Evolutionary conservation across 2,797 vertebrate genomes (phyloP), one percentile per base, ranked within the genome.

Genomic region (Cryptoprocta ferox): DNA sequence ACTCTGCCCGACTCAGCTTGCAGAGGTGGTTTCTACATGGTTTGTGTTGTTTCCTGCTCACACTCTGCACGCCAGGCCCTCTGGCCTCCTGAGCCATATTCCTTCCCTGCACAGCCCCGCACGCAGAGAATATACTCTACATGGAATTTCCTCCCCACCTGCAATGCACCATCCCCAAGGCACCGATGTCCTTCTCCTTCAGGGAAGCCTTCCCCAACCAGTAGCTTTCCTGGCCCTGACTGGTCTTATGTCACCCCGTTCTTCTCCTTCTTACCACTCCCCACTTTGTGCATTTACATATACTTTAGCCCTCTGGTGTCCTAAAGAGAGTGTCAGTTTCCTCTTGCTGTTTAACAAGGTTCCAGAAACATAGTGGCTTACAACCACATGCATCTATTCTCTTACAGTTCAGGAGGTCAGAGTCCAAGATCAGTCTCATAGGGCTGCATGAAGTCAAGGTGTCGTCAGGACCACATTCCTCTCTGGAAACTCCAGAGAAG

Each of bases 21-120:
- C 1, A 1, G 4, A 4, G 30, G 18, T 0, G 0, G 10, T 12
- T 65, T 11, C 13, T 28, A 16, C 7, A 32, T 6, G 13, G 32
- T 73, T 12, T n/a, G 26, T 2, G 10, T 2, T 15, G 10, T 50
- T 73, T 28, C 26, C 19, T 19, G 18, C 21, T 83, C 12, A 53
- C 2, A 1, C 28, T 13, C 42, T n/a, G 37, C 3, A 8, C 21
- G 16, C 68, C 2, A 26, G 30, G 39, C 35, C 42, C 28, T 28
- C 61, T 37, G 48, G 28, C 28, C 32, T 61, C 53, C 15, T 76
- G 21, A 15, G 9, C 50, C 42, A 5, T 1, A 6, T 4, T 39
- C 71, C 42, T 68, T 30, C 45, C 30, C 7, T 19, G 13, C 6
- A 14, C 42, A 45, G 45, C 19, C 14, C 59, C 16, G 68, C n/a